Evolutionary conservation across 2,113 vertebrate species (phyloP).

Genomic region (Aptenodytes patagonicus): DNA sequence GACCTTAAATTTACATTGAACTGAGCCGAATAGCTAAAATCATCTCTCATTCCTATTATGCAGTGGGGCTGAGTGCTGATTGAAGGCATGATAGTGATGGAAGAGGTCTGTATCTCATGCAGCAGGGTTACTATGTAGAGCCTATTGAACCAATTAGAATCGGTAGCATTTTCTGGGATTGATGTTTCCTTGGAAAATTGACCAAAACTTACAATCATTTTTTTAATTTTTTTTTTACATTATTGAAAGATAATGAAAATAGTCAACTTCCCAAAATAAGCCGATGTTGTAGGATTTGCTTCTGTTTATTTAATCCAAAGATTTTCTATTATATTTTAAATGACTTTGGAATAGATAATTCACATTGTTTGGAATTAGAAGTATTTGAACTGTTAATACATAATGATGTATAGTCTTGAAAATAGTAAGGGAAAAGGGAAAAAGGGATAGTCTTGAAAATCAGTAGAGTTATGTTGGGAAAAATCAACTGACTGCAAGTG

Average conservation of each 20-base stretch:
- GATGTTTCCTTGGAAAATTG: background rate
- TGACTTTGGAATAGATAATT: background rate
- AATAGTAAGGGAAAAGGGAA: background rate
- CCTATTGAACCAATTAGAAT: background rate
- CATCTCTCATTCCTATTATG: background rate
- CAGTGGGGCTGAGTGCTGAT: background rate
- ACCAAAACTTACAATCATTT: background rate
- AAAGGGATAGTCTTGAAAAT: background rate
- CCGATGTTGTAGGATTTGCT: background rate
- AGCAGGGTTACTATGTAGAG: background rate
- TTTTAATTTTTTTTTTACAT: background rate
- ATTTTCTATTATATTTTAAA: background rate
- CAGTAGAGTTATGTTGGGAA: background rate
- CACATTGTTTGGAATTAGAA: background rate
- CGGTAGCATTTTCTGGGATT: background rate
- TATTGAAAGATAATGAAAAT: background rate
- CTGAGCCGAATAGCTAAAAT: background rate
- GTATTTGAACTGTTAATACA: background rate
- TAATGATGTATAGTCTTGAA: background rate
- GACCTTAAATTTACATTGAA: background rate
- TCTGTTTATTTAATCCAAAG: background rate
- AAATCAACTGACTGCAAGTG: background rate
- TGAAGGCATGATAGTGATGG: background rate
- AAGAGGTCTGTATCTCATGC: background rate
- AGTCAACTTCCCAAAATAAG: background rate